Evolutionary conservation across 2,888 invertebrate species (phyloP), one percentile per base, ranked within the genome.

Genomic region (Drosophila sordidula): DNA sequence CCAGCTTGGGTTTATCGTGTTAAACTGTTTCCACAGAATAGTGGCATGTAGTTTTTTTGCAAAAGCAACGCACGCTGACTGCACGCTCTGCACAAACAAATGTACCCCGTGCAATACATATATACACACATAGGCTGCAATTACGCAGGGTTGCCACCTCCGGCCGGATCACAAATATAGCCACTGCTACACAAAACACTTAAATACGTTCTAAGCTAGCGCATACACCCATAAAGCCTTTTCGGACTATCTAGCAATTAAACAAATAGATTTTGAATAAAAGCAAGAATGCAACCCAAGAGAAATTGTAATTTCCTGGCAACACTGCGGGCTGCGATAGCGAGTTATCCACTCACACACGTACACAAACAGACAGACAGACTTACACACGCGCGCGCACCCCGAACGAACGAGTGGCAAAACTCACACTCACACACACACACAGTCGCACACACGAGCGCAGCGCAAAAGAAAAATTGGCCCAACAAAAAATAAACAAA

Each of bases 401-500:
- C 68, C 66, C 45, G 69, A 77, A 72, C 57, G 52, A 70, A 70
- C 84, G 84, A 84, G 89, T 89, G 66, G 62, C 77, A 70, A 78
- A 78, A 70, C 83, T 70, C 75, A 77, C 61, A 67, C 79, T 62
- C 75, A 65, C 78, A 64, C 59, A 67, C 59, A 67, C 67, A 62
- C 54, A 32, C 52, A 75, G 45, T 46, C 51, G 63, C 84, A 75
- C 64, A 75, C 71, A 77, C 81, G 70, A 72, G 87, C 67, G 56
- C 77, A 79, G 79, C 73, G 79, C 80, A 88, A 88, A 88, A 77
- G 85, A 87, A 89, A 89, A 90, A 86, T 90, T 81, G 78, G 83
- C 85, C 79, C 90, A 85, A 90, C 90, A 90, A 90, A 87, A 89
- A 89, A 89, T 89, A 89, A 89, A 89, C 89, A 89, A 90, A 89